Evolutionary conservation across 2,888 invertebrate species (phyloP).

Genomic region (Liposcelis brunnea): DNA sequence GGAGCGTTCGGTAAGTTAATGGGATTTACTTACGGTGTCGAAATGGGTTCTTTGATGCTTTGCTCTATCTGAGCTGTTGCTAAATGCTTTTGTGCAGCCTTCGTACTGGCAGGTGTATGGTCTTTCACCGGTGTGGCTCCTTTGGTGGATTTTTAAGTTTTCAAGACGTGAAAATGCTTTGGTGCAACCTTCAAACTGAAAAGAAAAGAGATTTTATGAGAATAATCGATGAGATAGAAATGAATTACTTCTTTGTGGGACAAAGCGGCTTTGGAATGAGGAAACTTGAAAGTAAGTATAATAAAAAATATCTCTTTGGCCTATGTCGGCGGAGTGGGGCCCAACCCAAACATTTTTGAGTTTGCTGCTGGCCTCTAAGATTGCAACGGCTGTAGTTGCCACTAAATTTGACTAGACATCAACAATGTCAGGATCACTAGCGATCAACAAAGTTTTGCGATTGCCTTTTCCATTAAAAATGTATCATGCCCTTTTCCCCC

Average conservation of each 20-base stretch:
- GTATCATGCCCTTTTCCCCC: neutral
- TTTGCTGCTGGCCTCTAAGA: too few relatives aligned
- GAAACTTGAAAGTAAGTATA: too few relatives aligned
- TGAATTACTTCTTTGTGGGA: too few relatives aligned
- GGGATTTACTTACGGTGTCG: slow-evolving; percentile 62
- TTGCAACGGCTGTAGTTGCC: too few relatives aligned
- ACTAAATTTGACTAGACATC: too few relatives aligned
- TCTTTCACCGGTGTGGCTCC: slow-evolving; percentile 90
- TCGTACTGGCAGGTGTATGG: slow-evolving; percentile 90
- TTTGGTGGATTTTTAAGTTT: slow-evolving; percentile 92
- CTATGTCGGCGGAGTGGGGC: too few relatives aligned
- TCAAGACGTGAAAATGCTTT: slow-evolving; percentile 95
- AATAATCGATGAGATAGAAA: slow-evolving; percentile 1
- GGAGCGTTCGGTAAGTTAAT: neutral
- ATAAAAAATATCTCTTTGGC: too few relatives aligned
- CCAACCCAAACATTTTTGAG: too few relatives aligned
- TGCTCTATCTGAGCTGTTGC: slow-evolving; percentile 94
- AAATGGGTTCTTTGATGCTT: slow-evolving; percentile 98
- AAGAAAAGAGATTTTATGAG: slow-evolving; percentile 17
- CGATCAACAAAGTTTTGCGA: too few relatives aligned
- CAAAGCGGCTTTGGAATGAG: slow-evolving; percentile 1
- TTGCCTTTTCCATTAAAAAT: neutral
- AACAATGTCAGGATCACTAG: too few relatives aligned
- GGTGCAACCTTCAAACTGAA: slow-evolving; percentile 80
- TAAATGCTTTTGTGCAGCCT: slow-evolving; percentile 89